Base-by-base conservation (phyloP, 2,888 invertebrate genomes). In the Papilio demoleus region DNA sequence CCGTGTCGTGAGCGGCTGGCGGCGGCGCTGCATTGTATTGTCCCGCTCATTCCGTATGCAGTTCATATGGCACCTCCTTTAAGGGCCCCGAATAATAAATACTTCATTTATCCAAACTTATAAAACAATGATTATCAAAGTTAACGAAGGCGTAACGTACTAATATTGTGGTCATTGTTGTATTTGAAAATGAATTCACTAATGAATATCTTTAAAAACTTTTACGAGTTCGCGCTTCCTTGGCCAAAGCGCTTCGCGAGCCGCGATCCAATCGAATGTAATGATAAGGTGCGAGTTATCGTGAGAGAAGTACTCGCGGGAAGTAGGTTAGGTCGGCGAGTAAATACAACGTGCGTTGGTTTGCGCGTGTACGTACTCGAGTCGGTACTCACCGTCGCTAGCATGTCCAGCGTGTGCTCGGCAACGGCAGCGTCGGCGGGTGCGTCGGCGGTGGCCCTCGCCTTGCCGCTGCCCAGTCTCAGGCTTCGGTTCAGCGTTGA, bases 401-500 rank as follows among this genome's bases (percentile, higher is more conserved):
- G 76, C 80, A 84, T 83, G 70, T 86, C 83, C 75, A 83, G 76
- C 76, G 75, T 81, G 78, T 81, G 81, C 74, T 84, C 84, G 71
- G 81, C 79, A 58, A 80, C 81, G 81, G 84, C 88, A 72, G 78
- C 82, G 71, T 87, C 87, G 27, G 80, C 77, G 14, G 83, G 84
- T 19, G 85, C 85, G 71, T 73, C 87, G 70, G 74, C 82, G 61
- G 75, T 77, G 78, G 81, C 85, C 75, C 81, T 86, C 17, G 88
- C 80, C 77, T 85, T 90, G 45, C 84, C 84, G 70, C 84, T 85
- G 27, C 85, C 77, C 70, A 92, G 79, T 66, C 93, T 88, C 82
- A 92, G 91, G 81, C 93, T 93, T 79, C 91, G 86, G 77, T 93
- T 92, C 19, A 92, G 81, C 70, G 87, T 83, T 70, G 88, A 91